Base-by-base conservation (phyloP, 2,797 vertebrate genomes). In the Falco peregrinus region DNA sequence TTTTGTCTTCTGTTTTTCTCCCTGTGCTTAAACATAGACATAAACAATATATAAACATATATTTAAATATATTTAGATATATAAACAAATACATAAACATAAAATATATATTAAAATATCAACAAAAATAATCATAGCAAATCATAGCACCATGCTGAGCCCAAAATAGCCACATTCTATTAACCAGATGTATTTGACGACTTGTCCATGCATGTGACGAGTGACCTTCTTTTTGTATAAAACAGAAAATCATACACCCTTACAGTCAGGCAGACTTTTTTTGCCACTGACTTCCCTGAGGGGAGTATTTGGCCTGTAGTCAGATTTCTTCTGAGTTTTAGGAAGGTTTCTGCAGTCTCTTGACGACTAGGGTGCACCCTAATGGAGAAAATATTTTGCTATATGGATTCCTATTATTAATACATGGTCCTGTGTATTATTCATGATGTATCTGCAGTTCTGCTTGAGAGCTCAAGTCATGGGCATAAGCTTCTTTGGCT, bases 121-220 rank as follows among this genome's bases (percentile, higher is more conserved):
- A 90, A 53, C 16, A 74, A 48, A 89, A 94, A 69, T 47, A 93
- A 81, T 37, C 53, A 60, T 37, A 89, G 50, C 73, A 88, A 93
- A 81, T 37, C 53, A 60, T 37, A 89, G 53, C 73, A 88, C 43
- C 10, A 60, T 31, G 37, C 60, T 51, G 43, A 85, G 48, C 54
- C 69, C 47, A 54, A 68, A 94, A 89, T 88, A 96, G 43, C 33
- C 37, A 75, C 71, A 43, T 87, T 91, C 53, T 85, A 82, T 69
- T 91, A 65, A 75, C 53, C 71, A 94, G 81, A 95, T 92, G 75
- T 74, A 83, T 89, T 89, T 87, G 75, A 51, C 59, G 81, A 65
- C 8, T 31, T 87, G 70, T 64, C 78, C 37, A 18, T 51, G 25
- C 53, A 61, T 80, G 68, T 85, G 73, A n/a, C 57, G 33, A 76